Evolutionary conservation across 2,113 vertebrate species (phyloP).

Genomic region (Elanoides forficatus): DNA sequence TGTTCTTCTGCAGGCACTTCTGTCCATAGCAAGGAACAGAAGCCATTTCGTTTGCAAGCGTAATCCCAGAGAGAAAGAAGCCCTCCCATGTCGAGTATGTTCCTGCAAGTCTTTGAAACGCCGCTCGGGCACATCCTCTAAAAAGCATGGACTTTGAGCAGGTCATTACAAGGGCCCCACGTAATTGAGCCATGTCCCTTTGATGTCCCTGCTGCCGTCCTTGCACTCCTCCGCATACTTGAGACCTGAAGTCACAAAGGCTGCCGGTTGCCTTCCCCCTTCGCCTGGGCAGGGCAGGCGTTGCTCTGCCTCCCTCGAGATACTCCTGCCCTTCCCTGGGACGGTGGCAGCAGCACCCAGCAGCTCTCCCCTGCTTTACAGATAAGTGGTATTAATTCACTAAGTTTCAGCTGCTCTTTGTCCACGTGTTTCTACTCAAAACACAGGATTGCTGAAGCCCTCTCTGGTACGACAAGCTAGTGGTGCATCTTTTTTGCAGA

Average conservation of each 20-base stretch:
- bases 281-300: background rate
- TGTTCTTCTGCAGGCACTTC: background rate
- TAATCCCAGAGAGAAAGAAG: background rate
- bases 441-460: rapidly evolving
- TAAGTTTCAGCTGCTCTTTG: background rate
- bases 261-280: background rate
- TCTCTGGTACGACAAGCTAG: rapidly evolving
- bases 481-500: background rate
- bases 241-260: background rate
- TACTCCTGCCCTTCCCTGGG: background rate
- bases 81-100: background rate
- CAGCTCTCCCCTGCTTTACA: background rate
- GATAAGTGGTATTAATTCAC: background rate
- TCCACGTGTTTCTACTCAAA: rapidly evolving
- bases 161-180: background rate
- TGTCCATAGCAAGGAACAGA: rapidly evolving
- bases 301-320: background rate
- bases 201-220: background rate
- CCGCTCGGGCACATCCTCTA: background rate
- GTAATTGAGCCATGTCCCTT: background rate
- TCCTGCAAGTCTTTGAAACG: background rate
- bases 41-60: background rate
- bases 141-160: background rate
- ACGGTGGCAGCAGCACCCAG: background rate
- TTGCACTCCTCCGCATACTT: background rate